Conservation (phyloP, 2,113 vertebrate species). For the Gorsachius goisagi region DNA sequence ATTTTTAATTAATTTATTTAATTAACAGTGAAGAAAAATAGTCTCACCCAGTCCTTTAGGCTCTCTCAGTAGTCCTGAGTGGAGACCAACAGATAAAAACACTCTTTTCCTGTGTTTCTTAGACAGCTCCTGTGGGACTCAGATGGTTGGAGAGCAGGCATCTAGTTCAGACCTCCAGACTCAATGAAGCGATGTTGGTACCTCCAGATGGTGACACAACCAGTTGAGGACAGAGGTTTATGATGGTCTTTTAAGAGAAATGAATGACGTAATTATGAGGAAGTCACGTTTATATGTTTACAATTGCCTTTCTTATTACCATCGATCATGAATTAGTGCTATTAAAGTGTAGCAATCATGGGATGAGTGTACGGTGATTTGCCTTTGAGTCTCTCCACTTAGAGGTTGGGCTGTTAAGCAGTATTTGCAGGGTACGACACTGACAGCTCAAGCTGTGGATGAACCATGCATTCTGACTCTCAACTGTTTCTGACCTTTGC, state of each 20-base stretch:
- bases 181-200: neutral
- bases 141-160: neutral
- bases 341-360: neutral
- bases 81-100: neutral
- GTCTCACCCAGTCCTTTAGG: neutral
- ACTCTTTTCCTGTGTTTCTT: neutral
- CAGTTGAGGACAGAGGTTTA: neutral
- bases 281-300: neutral
- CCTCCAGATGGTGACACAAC: neutral
- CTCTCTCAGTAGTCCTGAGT: neutral
- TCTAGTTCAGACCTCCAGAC: neutral
- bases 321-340: neutral
- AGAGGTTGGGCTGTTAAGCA: neutral
- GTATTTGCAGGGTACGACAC: neutral
- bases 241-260: neutral
- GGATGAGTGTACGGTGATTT: neutral
- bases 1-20: neutral
- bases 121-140: no score
- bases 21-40: neutral
- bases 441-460: neutral
- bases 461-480: rapidly evolving
- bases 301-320: neutral
- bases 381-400: neutral
- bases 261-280: neutral
- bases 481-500: neutral